A percentile compares a stretch with the other conserved stretches of the same genome.
Evolutionary conservation across 2,888 invertebrate genomes (phyloP).

Genomic region (Allolobophora icterica): DNA sequence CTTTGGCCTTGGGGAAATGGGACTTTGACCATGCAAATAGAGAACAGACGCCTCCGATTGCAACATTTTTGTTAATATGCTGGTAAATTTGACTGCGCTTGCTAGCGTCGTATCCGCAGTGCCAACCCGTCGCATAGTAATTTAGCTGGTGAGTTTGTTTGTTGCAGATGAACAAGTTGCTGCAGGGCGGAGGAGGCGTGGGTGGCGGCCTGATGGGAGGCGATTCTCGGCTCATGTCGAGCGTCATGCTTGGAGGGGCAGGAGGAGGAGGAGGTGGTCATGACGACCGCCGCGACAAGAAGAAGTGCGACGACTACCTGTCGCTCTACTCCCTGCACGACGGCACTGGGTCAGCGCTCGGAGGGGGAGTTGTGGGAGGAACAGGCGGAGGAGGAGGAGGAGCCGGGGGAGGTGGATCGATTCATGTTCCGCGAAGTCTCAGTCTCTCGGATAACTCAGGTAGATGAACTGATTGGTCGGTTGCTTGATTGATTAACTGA

Average conservation of each 20-base stretch:
- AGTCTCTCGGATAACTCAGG: neutral
- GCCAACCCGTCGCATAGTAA: neutral
- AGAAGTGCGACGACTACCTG: slow-evolving; percentile 41
- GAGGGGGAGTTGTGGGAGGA: neutral
- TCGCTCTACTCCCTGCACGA: slow-evolving; percentile 40
- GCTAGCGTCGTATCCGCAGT: neutral
- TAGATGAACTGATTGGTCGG: neutral
- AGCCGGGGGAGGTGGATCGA: neutral
- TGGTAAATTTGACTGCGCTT: neutral
- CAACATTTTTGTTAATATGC: neutral
- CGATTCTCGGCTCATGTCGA: slow-evolving; percentile 13
- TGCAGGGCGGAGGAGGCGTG: neutral
- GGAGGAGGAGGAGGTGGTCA: neutral
- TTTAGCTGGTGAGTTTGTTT: neutral
- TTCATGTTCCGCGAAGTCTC: neutral
- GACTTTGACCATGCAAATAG: neutral
- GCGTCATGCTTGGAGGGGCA: slow-evolving; percentile 26
- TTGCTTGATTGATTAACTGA: neutral
- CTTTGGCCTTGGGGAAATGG: neutral
- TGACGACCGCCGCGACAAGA: slow-evolving; percentile 11
- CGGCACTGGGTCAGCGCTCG: neutral
- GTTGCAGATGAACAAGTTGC: slow-evolving; percentile 18
- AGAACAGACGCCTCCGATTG: too few species aligned
- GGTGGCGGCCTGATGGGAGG: neutral
- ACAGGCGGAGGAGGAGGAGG: neutral